Evolutionary conservation across 2,797 vertebrate species (phyloP).

Genomic region (Pampus argenteus): DNA sequence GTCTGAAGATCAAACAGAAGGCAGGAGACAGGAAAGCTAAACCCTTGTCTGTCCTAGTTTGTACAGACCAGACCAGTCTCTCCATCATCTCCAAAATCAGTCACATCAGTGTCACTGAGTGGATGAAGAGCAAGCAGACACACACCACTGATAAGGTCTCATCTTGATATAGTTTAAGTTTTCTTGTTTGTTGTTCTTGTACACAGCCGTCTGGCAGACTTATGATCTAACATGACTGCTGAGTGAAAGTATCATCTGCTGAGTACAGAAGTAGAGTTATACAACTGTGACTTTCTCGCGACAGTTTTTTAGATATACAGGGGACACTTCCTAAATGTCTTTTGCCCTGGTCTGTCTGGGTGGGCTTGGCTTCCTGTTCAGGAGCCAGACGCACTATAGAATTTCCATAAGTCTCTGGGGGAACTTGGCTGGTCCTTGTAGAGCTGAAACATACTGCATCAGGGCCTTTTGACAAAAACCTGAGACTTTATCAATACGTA

Average conservation of each 20-base stretch:
- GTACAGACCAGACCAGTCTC: neutral
- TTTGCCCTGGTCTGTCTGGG: constrained; percentile 47
- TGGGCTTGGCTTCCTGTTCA: constrained; percentile 72
- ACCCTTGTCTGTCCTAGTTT: constrained; percentile 4
- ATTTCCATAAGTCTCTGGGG: constrained; percentile 64
- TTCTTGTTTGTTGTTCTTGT: constrained; percentile 6
- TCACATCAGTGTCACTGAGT: constrained; percentile 15
- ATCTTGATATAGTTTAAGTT: neutral
- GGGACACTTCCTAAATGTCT: constrained; percentile 38
- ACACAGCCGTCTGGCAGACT: neutral
- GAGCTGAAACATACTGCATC: too few relatives aligned
- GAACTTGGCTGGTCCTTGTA: constrained; percentile 47
- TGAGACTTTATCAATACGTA: neutral
- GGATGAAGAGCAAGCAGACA: constrained; percentile 11
- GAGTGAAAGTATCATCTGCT: neutral
- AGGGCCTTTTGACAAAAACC: constrained; percentile 40
- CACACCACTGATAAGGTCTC: constrained; percentile 15
- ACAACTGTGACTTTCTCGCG: neutral
- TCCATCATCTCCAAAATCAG: constrained; percentile 5
- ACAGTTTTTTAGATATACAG: constrained; percentile 27
- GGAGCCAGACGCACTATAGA: constrained; percentile 69
- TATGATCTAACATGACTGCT: neutral
- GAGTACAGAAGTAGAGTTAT: constrained; percentile 1
- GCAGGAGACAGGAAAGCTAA: neutral
- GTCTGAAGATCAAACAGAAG: constrained; percentile 25